Evolutionary conservation across 2,888 invertebrate genomes (phyloP).

Genomic region (Campoplex nolae): DNA sequence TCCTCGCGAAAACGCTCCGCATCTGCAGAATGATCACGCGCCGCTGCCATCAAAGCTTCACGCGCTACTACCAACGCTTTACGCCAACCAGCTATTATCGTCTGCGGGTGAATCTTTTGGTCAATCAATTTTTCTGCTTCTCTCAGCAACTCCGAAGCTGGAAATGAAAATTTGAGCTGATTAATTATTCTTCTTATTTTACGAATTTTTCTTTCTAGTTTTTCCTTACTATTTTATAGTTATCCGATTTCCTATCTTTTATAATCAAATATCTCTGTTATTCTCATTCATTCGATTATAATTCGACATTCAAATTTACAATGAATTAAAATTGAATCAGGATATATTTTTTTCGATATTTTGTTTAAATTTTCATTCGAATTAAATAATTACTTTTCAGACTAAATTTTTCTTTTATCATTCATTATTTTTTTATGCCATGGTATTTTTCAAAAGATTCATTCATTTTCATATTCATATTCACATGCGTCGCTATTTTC

Average conservation of each 20-base stretch:
- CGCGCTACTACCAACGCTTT: conserved; percentile 94
- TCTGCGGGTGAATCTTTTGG: conserved; percentile 99
- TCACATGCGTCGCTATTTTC: neutral
- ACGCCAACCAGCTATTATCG: conserved; percentile 98
- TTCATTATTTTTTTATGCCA: no score
- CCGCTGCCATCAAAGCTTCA: conserved; percentile 91
- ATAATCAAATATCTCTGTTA: neutral
- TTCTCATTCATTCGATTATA: neutral
- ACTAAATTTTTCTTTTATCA: no score
- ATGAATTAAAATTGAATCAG: no score
- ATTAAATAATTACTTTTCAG: no score
- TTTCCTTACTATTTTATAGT: no score
- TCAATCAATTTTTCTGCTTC: conserved; percentile 98
- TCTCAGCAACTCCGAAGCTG: conserved; percentile 95
- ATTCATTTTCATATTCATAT: no score
- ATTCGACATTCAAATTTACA: no score
- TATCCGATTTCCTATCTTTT: no score
- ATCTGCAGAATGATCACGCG: conserved; percentile 93
- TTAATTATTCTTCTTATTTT: neutral
- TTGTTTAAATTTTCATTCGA: no score
- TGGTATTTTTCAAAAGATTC: no score
- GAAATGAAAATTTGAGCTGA: neutral
- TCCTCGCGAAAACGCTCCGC: conserved; percentile 93
- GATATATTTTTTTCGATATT: no score
- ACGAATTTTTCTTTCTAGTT: neutral